Percentiles rank a stretch among this genome's conserved stretches.
These are phyloP conservation scores for Montipora cactus DNA, from an alignment of 64 coral and sea anemone species.

Conservation along the genomic window DNA sequence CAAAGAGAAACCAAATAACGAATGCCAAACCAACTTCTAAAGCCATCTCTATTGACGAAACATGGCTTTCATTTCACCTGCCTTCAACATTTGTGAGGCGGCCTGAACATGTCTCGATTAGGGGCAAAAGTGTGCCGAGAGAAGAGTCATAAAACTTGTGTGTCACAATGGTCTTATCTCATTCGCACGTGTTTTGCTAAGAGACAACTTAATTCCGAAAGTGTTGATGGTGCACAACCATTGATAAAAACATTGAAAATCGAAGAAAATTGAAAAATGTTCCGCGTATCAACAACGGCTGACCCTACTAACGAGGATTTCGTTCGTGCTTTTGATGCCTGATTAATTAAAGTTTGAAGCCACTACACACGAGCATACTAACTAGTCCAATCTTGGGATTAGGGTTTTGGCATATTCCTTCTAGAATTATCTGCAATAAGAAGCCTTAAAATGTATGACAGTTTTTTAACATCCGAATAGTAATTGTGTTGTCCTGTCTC, in stretches of 20 bases:
- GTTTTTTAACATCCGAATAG: not conserved
- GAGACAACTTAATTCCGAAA: conserved; percentile 51
- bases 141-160: conserved; percentile 18
- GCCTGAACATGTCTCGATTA: not conserved
- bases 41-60: not conserved
- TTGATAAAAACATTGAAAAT: not conserved
- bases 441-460: not conserved
- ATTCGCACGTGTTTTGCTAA: conserved; percentile 64
- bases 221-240: not conserved
- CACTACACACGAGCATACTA: not conserved
- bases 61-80: not conserved
- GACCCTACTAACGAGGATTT: not conserved
- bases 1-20: not conserved
- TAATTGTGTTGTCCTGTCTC: not conserved
- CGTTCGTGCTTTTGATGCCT: not conserved
- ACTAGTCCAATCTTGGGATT: not conserved
- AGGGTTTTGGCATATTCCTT: not conserved
- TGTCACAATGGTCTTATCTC: conserved; percentile 46
- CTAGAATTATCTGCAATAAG: not conserved
- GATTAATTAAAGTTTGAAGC: not conserved
- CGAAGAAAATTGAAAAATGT: not conserved
- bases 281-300: not conserved
- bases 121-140: not conserved
- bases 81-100: not conserved
- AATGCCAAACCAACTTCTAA: not conserved